A percentile compares a stretch with the other conserved stretches of the same genome.
Evolutionary conservation across 53 echinoderm and acorn worm genomes (phyloP).

Genomic region (Mesocentrotus franciscanus): DNA sequence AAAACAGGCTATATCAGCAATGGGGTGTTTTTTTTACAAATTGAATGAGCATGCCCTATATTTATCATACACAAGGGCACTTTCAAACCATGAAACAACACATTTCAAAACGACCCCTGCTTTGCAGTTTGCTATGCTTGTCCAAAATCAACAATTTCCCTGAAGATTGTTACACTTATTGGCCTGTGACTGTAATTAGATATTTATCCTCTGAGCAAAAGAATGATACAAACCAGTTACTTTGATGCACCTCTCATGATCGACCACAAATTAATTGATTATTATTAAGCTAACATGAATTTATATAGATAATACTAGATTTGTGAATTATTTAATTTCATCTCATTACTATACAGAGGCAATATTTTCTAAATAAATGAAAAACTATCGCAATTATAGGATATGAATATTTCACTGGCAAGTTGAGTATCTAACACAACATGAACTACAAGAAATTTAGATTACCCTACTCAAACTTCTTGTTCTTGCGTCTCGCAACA

Average conservation of each 20-base stretch:
- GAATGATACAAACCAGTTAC: background rate
- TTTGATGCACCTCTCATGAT: background rate
- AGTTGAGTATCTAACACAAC: background rate
- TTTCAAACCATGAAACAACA: background rate
- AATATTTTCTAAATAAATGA: background rate
- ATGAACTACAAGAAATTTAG: background rate
- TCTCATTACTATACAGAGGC: too few relatives aligned
- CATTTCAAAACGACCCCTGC: background rate
- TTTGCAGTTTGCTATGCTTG: background rate
- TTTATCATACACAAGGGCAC: background rate
- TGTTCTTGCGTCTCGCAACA: background rate
- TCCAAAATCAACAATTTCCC: background rate
- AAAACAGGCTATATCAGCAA: too few relatives aligned
- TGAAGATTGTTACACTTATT: background rate
- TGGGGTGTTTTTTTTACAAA: too few relatives aligned
- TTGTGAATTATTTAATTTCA: background rate
- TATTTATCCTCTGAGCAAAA: background rate
- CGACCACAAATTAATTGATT: background rate
- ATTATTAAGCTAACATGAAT: background rate
- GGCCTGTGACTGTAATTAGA: background rate
- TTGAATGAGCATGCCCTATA: too few relatives aligned
- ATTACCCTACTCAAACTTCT: background rate
- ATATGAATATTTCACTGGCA: background rate
- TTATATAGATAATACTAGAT: background rate
- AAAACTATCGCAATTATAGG: background rate